Evolutionary conservation across 2,888 invertebrate genomes (phyloP).

Genomic region (Volucella zonaria): DNA sequence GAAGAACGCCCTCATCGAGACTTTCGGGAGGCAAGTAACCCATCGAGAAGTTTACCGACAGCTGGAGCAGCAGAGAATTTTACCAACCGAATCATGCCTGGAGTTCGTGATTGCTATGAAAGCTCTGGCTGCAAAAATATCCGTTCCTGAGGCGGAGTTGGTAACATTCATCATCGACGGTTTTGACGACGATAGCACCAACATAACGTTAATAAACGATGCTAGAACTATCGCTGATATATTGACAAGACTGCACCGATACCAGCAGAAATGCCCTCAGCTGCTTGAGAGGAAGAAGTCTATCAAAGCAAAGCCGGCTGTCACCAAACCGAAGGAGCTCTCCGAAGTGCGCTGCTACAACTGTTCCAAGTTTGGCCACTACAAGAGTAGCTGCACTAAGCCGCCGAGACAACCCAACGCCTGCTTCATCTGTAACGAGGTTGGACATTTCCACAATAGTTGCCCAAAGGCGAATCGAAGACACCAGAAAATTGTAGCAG

Average conservation of each 20-base stretch:
- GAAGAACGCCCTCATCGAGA: constrained; percentile 13
- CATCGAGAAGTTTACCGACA: constrained; percentile 18
- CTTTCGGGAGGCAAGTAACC: constrained; percentile 38
- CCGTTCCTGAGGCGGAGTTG: constrained; percentile 13
- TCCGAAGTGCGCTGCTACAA: constrained; percentile 48
- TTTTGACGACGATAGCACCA: constrained; percentile 26
- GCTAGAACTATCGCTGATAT: constrained; percentile 3
- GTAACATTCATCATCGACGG: constrained; percentile 28
- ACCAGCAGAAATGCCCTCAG: constrained; percentile 3
- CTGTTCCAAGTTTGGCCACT: constrained; percentile 42
- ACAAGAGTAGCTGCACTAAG: constrained; percentile 40
- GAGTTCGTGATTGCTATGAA: constrained; percentile 32
- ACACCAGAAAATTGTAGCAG: constrained; percentile 47
- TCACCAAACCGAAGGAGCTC: constrained; percentile 8
- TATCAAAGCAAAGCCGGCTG: constrained; percentile 6
- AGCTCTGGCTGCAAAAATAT: constrained; percentile 21
- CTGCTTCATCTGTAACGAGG: constrained; percentile 37
- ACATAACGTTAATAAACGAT: constrained; percentile 3
- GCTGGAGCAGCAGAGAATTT: constrained; percentile 5
- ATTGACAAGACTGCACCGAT: not conserved
- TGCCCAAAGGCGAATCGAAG: constrained; percentile 32
- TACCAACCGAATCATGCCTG: constrained; percentile 14
- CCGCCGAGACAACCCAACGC: constrained; percentile 22
- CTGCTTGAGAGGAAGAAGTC: not conserved
- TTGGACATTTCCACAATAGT: constrained; percentile 21